A percentile compares a stretch with the other conserved stretches of the same genome.
Conservation (phyloP, 2,113 vertebrate species). For the Madoqua kirkii region DNA sequence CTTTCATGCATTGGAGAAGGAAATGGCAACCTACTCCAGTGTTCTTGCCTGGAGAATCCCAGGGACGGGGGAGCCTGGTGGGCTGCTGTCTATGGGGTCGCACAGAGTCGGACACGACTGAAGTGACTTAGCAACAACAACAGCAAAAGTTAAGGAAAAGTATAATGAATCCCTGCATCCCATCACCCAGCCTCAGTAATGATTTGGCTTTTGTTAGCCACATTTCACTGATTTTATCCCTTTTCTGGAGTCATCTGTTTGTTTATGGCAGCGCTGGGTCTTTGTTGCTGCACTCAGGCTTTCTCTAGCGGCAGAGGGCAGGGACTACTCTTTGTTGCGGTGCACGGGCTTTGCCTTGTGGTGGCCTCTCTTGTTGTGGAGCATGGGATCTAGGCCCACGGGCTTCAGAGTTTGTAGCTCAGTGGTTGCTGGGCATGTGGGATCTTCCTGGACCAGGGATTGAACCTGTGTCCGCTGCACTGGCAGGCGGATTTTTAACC, state of each 20-base stretch:
- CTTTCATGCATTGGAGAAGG: too few relatives aligned
- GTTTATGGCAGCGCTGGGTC: background rate
- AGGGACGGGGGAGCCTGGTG: too few relatives aligned
- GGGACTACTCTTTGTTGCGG: background rate
- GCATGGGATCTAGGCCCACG: background rate
- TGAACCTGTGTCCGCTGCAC: background rate
- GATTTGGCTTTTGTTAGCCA: background rate
- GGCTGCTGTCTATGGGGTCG: too few relatives aligned
- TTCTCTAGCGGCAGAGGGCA: background rate
- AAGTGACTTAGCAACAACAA: too few relatives aligned
- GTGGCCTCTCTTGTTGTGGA: background rate
- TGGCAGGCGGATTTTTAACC: background rate
- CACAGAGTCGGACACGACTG: too few relatives aligned
- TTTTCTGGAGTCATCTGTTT: background rate
- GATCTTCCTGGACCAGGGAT: background rate
- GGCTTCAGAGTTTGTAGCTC: background rate
- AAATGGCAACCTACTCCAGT: too few relatives aligned
- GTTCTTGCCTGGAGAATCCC: too few relatives aligned
- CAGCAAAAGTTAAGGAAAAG: background rate
- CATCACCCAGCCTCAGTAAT: background rate
- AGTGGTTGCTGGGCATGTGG: background rate
- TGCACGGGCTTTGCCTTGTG: rapidly evolving
- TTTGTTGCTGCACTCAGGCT: background rate
- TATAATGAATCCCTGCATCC: background rate
- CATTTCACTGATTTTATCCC: background rate